Conservation (phyloP, 1,140 invertebrate species). For the Episyrphus balteatus region DNA sequence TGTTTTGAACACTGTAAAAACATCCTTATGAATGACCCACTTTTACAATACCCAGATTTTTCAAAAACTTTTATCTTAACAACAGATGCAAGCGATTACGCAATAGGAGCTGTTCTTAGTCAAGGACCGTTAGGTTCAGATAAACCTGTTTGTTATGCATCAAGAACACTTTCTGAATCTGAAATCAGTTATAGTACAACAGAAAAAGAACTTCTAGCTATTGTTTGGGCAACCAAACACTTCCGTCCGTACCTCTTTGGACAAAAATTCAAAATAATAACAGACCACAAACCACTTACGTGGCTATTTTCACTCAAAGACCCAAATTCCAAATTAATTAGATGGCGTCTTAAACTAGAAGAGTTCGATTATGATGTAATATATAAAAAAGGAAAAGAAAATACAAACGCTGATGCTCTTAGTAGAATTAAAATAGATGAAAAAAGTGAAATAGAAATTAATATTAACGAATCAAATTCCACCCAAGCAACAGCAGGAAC, state of each 20-base stretch:
- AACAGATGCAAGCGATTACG: slow-evolving; percentile 17
- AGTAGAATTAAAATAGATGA: slow-evolving; percentile 9
- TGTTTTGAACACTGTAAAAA: slow-evolving; percentile 16
- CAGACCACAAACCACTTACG: no score
- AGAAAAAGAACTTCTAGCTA: slow-evolving; percentile 28
- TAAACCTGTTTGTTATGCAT: slow-evolving; percentile 31
- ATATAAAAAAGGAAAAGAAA: slow-evolving; percentile 30
- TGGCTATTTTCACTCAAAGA: no score
- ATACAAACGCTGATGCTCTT: slow-evolving; percentile 28
- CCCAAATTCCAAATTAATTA: no score
- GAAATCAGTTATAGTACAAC: slow-evolving; percentile 30
- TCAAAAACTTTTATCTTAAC: slow-evolving; percentile 18
- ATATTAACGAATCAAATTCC: background rate
- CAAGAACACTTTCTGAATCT: slow-evolving; percentile 28
- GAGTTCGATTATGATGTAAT: slow-evolving; percentile 29
- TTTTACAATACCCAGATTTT: slow-evolving; percentile 32
- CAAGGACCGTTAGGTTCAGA: no score
- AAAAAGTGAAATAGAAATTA: background rate
- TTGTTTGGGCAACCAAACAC: no score
- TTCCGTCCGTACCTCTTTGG: slow-evolving; percentile 33
- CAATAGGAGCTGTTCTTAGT: slow-evolving; percentile 16
- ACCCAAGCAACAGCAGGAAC: no score
- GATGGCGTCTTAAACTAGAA: slow-evolving; percentile 15
- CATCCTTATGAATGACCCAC: slow-evolving; percentile 14
- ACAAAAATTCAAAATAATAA: slow-evolving; percentile 15